Percentiles rank a stretch among this genome's conserved stretches.
Conservation (phyloP, 2,113 vertebrate species). For the Rana temporaria region DNA sequence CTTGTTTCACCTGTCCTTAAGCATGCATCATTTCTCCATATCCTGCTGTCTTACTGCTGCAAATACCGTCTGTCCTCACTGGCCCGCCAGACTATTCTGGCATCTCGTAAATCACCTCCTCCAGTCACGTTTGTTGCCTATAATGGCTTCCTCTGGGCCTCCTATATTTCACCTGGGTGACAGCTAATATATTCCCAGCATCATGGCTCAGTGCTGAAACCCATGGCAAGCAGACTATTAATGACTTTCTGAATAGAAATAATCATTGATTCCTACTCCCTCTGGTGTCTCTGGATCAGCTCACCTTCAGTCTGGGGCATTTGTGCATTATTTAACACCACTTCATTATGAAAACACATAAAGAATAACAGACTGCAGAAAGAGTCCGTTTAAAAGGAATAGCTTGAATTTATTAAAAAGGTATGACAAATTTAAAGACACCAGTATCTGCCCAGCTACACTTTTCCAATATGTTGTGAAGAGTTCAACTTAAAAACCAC, state of each 20-base stretch:
- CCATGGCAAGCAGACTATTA: constrained; percentile 45
- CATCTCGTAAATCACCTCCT: constrained; percentile 51
- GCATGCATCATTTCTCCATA: constrained; percentile 47
- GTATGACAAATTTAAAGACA: too few species aligned
- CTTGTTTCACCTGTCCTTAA: constrained; percentile 45
- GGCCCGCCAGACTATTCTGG: constrained; percentile 12
- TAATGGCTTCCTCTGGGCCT: constrained; percentile 54
- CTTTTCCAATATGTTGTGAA: background rate
- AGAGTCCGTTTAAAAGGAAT: background rate
- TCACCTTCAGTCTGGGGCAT: constrained; percentile 24
- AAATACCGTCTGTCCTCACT: constrained; percentile 45
- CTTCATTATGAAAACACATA: constrained; percentile 26
- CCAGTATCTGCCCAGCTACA: too few species aligned
- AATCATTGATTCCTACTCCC: constrained; percentile 48
- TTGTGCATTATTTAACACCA: background rate
- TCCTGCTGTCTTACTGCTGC: constrained; percentile 42
- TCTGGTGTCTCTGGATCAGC: constrained; percentile 30
- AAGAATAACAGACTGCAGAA: constrained; percentile 22
- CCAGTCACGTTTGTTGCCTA: constrained; percentile 25
- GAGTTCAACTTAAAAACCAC: too few species aligned
- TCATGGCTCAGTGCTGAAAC: constrained; percentile 22
- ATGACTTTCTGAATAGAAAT: constrained; percentile 51
- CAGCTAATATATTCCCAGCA: constrained; percentile 48
- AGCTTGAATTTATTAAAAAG: too few species aligned
- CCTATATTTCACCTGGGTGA: constrained; percentile 53